Conservation (phyloP, 2,797 vertebrate genomes). For the Poecilia wingei region DNA sequence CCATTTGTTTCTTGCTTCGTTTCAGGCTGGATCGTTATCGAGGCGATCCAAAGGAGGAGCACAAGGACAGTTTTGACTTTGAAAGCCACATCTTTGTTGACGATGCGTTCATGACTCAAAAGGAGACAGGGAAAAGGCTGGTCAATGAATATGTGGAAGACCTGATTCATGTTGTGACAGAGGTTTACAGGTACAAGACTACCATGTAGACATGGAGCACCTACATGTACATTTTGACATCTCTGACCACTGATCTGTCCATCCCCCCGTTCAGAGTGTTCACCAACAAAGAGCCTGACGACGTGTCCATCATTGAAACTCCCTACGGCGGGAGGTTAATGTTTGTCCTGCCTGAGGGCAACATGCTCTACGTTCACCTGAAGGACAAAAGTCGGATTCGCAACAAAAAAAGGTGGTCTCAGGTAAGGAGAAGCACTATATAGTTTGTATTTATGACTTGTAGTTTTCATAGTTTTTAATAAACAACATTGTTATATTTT, state of each 20-base stretch:
- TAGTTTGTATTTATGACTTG: neutral
- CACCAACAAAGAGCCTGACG: slow-evolving; percentile 85
- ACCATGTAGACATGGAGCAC: neutral
- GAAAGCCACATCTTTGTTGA: slow-evolving; percentile 84
- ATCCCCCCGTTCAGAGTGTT: slow-evolving; percentile 74
- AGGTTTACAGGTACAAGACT: slow-evolving; percentile 80
- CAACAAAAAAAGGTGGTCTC: slow-evolving; percentile 88
- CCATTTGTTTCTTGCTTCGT: slow-evolving; percentile 7
- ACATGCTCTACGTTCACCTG: slow-evolving; percentile 82
- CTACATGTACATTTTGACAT: neutral
- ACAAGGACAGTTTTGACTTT: slow-evolving; percentile 83
- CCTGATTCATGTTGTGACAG: slow-evolving; percentile 77
- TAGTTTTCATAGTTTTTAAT: neutral
- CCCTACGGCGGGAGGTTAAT: slow-evolving; percentile 84
- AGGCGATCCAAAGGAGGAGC: slow-evolving; percentile 80
- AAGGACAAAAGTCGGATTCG: slow-evolving; percentile 83
- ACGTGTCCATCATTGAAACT: slow-evolving; percentile 80
- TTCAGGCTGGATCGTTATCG: slow-evolving; percentile 84
- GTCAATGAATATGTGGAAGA: slow-evolving; percentile 80
- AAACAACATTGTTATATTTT: neutral
- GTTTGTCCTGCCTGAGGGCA: slow-evolving; percentile 83
- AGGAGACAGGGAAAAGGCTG: slow-evolving; percentile 61
- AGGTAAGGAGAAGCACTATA: slow-evolving; percentile 64
- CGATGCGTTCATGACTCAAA: slow-evolving; percentile 77
- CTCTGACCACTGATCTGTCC: neutral